Base-by-base conservation (phyloP, 2,888 invertebrate species). In the Girardia tigrina region DNA sequence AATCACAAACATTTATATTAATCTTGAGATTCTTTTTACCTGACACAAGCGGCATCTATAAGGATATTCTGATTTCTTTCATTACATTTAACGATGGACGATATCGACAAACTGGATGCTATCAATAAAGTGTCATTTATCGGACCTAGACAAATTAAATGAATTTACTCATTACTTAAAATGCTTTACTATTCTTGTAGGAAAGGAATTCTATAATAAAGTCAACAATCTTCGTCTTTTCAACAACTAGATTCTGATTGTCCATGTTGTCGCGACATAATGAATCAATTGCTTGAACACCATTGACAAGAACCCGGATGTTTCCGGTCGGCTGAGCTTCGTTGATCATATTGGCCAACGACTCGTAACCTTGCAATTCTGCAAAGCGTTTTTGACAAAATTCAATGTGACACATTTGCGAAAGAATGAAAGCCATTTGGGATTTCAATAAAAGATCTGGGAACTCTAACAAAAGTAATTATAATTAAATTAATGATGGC, bases 201-300 rank as follows among this genome's bases (percentile, higher is more conserved):
- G 56, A 56, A 4, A 56, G n/a, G 76, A 84, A 83, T 75, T 83
- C 83, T 6, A 83, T 81, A 16, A 84, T 79, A 1, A 81, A 80
- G 71, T 81, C 80, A 14, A 84, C 78, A 12, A 82, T 83, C 27
- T 69, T 6, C 1, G 81, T 81, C 72, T 79, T 78, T 16, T 80
- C 78, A 2, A 81, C 80, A 1, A 79, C 81, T 0, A 79, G 80
- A n/a, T 80, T 79, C 78, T 84, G 84, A 78, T 83, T 84, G 4
- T 42, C 78, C 2, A 70, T 42, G 77, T 82, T 82, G 14, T 79
- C 78, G 12, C 56, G 72, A 79, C 84, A 84, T 70, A 84, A 77
- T 4, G 56, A 56, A 56, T 56, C 56, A 16, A 56, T 56, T 4
- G 56, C 56, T 23, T 56, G 56, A n/a, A 56, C 56, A n/a, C 56